Conservation (phyloP, 2,888 invertebrate genomes). For the Leptothorax acervorum region DNA sequence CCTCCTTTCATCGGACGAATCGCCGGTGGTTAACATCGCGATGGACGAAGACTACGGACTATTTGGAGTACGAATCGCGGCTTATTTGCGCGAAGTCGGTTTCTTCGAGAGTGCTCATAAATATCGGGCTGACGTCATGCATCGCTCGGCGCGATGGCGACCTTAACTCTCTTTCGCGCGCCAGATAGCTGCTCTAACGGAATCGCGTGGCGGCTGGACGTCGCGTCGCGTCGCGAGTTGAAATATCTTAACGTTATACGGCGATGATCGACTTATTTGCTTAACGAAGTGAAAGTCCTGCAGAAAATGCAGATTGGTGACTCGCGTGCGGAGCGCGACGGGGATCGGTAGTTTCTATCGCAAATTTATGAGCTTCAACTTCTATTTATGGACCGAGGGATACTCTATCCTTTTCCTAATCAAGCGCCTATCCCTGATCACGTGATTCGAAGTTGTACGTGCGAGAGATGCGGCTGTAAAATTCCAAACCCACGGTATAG, state of each 20-base stretch:
- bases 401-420: too few species aligned
- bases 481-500: neutral
- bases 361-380: conserved; percentile 2
- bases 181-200: conserved; percentile 20
- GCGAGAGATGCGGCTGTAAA: neutral
- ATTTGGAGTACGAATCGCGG: conserved; percentile 32
- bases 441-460: neutral
- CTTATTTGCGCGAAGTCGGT: conserved; percentile 29
- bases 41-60: neutral
- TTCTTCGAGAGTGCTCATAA: conserved; percentile 40
- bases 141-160: conserved; percentile 47
- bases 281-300: conserved; percentile 12
- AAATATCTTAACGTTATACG: neutral
- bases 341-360: neutral
- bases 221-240: conserved; percentile 2
- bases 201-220: conserved; percentile 2
- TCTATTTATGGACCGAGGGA: neutral
- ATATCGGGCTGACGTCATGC: conserved; percentile 49
- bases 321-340: neutral
- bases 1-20: neutral
- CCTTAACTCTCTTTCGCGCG: conserved; percentile 51
- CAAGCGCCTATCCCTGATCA: neutral
- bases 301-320: neutral
- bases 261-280: conserved; percentile 4
- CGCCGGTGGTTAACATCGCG: neutral